Percentiles rank a stretch among this genome's conserved stretches.
Conservation (phyloP, 2,888 invertebrate genomes). For the Metalampra italica region DNA sequence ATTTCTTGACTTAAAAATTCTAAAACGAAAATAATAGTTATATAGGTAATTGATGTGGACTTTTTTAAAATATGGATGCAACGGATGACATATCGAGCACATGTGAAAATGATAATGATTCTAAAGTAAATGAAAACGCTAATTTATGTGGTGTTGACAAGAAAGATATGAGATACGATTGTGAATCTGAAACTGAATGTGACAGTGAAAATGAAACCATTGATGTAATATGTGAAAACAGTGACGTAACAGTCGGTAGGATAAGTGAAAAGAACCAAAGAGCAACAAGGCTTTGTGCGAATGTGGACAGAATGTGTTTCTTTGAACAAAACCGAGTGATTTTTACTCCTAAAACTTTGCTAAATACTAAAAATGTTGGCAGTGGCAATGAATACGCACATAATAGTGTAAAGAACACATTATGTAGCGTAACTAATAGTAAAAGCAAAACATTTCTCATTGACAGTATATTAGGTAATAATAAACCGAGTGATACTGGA, state of each 20-base stretch:
- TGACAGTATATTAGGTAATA: conserved; percentile 75
- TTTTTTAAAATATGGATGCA: conserved; percentile 41
- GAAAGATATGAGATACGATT: conserved; percentile 37
- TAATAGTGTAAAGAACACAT: conserved; percentile 29
- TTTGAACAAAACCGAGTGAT: conserved; percentile 42
- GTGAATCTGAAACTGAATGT: conserved; percentile 55
- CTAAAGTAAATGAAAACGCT: conserved; percentile 25
- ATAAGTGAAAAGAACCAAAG: conserved; percentile 27
- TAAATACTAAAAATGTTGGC: conserved; percentile 32
- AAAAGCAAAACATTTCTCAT: conserved; percentile 77
- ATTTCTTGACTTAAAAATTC: no score
- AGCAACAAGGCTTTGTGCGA: conserved; percentile 29
- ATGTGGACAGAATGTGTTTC: conserved; percentile 39
- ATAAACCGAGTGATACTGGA: conserved; percentile 37
- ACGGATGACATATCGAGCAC: conserved; percentile 65
- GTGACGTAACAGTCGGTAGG: conserved; percentile 30
- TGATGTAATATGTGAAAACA: conserved; percentile 69
- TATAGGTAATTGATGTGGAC: not conserved
- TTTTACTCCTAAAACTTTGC: conserved; percentile 39
- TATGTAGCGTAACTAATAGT: conserved; percentile 31
- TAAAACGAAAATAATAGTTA: no score
- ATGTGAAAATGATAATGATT: conserved; percentile 49
- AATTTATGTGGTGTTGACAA: conserved; percentile 31
- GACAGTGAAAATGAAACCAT: conserved; percentile 73
- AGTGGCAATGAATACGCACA: conserved; percentile 32